Evolutionary conservation across 2,797 vertebrate genomes (phyloP).

Genomic region (Prunella strophiata): DNA sequence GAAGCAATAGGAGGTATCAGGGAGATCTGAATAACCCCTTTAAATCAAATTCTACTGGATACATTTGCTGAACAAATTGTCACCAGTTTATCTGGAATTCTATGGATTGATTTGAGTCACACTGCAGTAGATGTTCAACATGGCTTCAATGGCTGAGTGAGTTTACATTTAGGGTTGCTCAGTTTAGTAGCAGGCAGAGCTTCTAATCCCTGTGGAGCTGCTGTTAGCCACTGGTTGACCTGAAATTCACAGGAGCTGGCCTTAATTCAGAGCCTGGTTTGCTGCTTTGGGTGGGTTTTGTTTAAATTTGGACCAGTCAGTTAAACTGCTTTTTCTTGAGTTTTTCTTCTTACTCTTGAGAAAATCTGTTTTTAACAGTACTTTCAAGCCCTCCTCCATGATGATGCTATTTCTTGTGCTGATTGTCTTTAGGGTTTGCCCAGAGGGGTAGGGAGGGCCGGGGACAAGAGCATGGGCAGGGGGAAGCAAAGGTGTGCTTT

Average conservation of each 20-base stretch:
- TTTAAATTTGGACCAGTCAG: background rate
- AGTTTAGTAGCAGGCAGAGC: constrained; percentile 48
- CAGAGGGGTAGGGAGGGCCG: background rate
- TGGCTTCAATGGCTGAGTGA: constrained; percentile 75
- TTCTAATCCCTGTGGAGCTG: constrained; percentile 75
- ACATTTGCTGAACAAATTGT: too few species aligned
- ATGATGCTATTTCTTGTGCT: background rate
- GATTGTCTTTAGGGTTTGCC: background rate
- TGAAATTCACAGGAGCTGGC: constrained; percentile 75
- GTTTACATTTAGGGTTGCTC: constrained; percentile 71
- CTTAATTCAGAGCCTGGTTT: constrained; percentile 55
- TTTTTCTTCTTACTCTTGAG: background rate
- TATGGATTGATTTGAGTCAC: constrained; percentile 79
- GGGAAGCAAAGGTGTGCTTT: background rate
- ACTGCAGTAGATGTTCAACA: constrained; percentile 76
- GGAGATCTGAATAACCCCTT: background rate
- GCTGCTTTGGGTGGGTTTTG: background rate
- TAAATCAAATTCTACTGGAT: background rate
- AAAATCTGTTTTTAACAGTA: background rate
- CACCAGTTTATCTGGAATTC: background rate
- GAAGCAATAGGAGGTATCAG: background rate
- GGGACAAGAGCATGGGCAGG: background rate
- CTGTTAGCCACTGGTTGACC: constrained; percentile 75
- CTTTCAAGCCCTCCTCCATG: background rate
- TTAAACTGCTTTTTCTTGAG: background rate